Evolutionary conservation across 2,888 invertebrate species (phyloP).

Genomic region (Napeogenes inachia): DNA sequence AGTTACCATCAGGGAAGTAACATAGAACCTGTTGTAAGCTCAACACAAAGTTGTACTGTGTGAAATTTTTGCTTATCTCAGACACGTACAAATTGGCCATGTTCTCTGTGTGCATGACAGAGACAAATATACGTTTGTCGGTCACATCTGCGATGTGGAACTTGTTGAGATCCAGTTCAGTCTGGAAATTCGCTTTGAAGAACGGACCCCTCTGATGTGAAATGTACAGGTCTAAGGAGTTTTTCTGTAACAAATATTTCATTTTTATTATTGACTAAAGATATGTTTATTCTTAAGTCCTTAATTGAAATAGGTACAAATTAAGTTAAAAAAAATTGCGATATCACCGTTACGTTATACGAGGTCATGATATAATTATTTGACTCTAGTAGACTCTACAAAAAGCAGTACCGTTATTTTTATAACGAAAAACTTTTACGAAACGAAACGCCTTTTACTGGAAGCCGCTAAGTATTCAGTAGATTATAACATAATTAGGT

Average conservation of each 20-base stretch:
- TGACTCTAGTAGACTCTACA: neutral
- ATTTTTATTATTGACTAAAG: neutral
- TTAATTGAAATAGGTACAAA: neutral
- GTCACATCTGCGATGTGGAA: conserved; percentile 92
- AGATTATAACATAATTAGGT: too few species aligned
- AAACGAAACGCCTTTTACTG: neutral
- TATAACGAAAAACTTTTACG: neutral
- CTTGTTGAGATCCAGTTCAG: conserved; percentile 79
- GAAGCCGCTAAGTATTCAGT: neutral
- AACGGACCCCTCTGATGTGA: conserved; percentile 86
- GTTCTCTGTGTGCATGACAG: conserved; percentile 86
- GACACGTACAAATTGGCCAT: conserved; percentile 89
- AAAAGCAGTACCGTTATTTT: neutral
- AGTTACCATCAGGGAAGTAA: conserved; percentile 89
- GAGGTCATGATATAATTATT: neutral
- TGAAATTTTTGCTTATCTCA: conserved; percentile 79
- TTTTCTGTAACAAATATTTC: conserved; percentile 46
- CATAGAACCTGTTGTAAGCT: conserved; percentile 89
- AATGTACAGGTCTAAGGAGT: conserved; percentile 82
- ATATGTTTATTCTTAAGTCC: too few species aligned
- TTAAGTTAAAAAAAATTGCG: neutral
- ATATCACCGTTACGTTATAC: neutral
- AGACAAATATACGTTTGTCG: conserved; percentile 87
- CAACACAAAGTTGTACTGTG: conserved; percentile 83
- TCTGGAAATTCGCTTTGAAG: conserved; percentile 85